Percentiles rank a stretch among this genome's conserved stretches.
Conservation (phyloP, 2,797 vertebrate species). For the Syngnathus acus region DNA sequence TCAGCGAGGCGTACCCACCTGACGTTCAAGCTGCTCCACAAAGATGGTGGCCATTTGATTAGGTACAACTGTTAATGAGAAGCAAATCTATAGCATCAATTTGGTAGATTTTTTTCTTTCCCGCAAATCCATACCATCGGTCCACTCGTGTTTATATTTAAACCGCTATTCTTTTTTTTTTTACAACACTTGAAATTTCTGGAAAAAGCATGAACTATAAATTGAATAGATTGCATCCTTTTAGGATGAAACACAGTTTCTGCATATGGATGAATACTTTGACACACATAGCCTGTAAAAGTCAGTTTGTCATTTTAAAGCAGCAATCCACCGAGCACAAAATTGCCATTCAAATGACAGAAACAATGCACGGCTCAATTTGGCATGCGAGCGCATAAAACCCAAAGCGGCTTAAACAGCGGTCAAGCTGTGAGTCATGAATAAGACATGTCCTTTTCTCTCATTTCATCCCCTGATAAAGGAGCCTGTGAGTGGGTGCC, state of each 20-base stretch:
- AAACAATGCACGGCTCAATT: not conserved
- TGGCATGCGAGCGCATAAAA: not conserved
- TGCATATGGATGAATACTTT: not conserved
- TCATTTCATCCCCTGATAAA: not conserved
- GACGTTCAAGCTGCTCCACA: constrained; percentile 5
- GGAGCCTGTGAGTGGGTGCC: not conserved
- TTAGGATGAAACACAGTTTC: not conserved
- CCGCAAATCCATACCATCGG: too few relatives aligned
- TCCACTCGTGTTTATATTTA: too few relatives aligned
- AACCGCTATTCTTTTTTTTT: too few relatives aligned
- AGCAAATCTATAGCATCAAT: not conserved
- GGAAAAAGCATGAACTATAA: too few relatives aligned
- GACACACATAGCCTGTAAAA: not conserved
- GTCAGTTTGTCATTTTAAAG: not conserved
- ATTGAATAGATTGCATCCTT: too few relatives aligned
- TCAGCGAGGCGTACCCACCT: constrained; percentile 15
- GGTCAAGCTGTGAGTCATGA: constrained; percentile 1
- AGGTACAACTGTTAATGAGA: not conserved
- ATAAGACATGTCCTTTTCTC: constrained; percentile 4
- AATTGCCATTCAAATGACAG: not conserved
- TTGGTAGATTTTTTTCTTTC: not conserved
- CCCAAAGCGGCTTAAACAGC: not conserved
- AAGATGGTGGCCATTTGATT: not conserved
- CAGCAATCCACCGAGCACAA: not conserved
- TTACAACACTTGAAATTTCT: too few relatives aligned